Percentiles rank a stretch among this genome's conserved stretches.
Evolutionary conservation across 2,888 invertebrate species (phyloP).

Genomic region (Reticulitermes lucifugus): DNA sequence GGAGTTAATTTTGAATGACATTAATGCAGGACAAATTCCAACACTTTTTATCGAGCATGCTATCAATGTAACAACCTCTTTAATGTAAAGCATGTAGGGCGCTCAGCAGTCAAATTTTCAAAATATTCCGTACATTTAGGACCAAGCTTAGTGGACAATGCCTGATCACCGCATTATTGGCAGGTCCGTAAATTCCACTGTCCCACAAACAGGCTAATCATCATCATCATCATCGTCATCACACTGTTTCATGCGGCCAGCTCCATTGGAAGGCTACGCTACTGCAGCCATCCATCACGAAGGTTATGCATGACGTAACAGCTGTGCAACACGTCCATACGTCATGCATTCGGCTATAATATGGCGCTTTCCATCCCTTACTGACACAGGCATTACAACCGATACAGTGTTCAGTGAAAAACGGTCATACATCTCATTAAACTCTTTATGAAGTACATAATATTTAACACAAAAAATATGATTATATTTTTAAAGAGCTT

Average conservation of each 20-base stretch:
- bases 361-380: conserved; percentile 33
- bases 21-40: too few species aligned
- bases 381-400: not conserved
- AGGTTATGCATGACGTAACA: conserved; percentile 49
- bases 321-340: conserved; percentile 44
- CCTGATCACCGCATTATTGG: conserved; percentile 8
- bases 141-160: conserved; percentile 6
- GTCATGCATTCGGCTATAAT: conserved; percentile 41
- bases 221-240: not conserved
- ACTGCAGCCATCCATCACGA: conserved; percentile 48
- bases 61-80: too few species aligned
- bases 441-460: not conserved
- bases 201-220: conserved; percentile 17
- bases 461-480: too few species aligned
- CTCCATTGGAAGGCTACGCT: conserved; percentile 10
- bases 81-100: too few species aligned
- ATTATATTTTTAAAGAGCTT: too few species aligned
- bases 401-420: not conserved
- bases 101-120: not conserved
- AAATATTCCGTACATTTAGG: not conserved
- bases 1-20: too few species aligned
- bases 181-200: conserved; percentile 22
- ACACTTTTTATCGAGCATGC: too few species aligned
- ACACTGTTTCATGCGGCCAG: conserved; percentile 31
- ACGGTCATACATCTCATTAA: not conserved